Conservation (phyloP, 2,113 vertebrate species). For the Cardinalis cardinalis region DNA sequence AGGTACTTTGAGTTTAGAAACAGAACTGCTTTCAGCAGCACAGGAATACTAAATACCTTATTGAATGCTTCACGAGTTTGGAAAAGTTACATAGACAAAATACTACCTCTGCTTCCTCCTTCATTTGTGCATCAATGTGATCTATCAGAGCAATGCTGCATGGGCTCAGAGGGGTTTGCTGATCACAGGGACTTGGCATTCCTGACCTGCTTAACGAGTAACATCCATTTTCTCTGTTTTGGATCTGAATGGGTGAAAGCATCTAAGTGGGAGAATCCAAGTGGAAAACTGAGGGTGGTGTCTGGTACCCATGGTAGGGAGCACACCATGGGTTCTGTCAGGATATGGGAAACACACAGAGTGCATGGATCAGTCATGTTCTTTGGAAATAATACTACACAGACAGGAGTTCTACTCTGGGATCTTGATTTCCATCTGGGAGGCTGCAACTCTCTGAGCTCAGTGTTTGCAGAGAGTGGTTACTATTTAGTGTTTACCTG, state of each 20-base stretch:
- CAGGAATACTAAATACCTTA: background rate
- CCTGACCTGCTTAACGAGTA: fast-evolving
- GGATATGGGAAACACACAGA: background rate
- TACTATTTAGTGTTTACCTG: background rate
- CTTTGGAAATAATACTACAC: background rate
- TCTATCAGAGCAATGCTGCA: background rate
- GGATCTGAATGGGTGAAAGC: background rate
- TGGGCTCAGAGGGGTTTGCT: background rate
- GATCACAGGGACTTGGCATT: fast-evolving
- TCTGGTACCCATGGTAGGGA: background rate
- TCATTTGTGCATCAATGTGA: background rate
- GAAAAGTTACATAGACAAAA: background rate
- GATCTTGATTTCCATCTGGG: background rate
- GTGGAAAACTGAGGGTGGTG: background rate
- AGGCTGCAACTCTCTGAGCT: fast-evolving
- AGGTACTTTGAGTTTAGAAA: background rate
- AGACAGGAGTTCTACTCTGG: background rate
- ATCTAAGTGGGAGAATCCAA: background rate
- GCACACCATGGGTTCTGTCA: background rate
- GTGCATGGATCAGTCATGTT: background rate
- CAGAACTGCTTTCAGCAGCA: background rate
- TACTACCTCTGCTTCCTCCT: background rate
- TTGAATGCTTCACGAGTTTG: background rate
- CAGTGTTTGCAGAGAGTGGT: background rate
- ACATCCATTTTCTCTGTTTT: background rate